phyloP scores from a whole-genome alignment of 2,113 vertebrate species.

The Neogobius melanostomus region DNA sequence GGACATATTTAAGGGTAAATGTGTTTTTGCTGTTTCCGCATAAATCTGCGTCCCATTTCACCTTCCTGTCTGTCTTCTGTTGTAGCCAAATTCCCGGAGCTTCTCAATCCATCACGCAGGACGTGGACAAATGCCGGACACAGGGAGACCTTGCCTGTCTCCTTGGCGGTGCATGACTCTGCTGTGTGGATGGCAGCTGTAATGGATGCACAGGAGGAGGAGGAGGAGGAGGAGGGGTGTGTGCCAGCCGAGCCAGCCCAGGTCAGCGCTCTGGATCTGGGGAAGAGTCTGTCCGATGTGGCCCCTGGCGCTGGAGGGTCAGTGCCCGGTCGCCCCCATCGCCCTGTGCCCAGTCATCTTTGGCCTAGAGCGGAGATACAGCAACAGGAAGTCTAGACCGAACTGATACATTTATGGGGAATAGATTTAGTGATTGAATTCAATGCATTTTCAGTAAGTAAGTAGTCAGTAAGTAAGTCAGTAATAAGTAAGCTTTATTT shows the following conservation, averaged over 20 bases:
- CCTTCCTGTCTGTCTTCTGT: neutral
- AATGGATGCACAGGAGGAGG: conserved; percentile 46
- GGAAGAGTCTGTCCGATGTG: conserved; percentile 59
- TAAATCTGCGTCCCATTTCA: neutral
- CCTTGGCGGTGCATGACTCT: conserved; percentile 35
- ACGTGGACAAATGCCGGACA: conserved; percentile 3
- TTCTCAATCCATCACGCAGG: neutral
- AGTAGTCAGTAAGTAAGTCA: no score
- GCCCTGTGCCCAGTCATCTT: conserved; percentile 38
- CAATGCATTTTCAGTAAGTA: no score
- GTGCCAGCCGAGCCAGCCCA: conserved; percentile 53
- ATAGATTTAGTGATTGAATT: no score
- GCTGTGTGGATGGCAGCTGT: conserved; percentile 47
- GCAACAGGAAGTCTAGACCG: conserved; percentile 37
- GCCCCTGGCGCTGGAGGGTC: conserved; percentile 48
- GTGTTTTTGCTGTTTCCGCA: neutral
- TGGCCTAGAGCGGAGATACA: conserved; percentile 38
- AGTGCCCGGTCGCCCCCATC: conserved; percentile 47
- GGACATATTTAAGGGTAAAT: neutral
- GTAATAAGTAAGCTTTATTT: no score
- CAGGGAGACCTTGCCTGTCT: conserved; percentile 19
- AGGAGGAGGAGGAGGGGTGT: conserved; percentile 18
- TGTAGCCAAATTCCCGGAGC: neutral
- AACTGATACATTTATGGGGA: neutral
- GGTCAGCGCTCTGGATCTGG: conserved; percentile 59